Evolutionary conservation across 2,113 vertebrate species (phyloP).

Genomic region (Vulpes ferrilata): DNA sequence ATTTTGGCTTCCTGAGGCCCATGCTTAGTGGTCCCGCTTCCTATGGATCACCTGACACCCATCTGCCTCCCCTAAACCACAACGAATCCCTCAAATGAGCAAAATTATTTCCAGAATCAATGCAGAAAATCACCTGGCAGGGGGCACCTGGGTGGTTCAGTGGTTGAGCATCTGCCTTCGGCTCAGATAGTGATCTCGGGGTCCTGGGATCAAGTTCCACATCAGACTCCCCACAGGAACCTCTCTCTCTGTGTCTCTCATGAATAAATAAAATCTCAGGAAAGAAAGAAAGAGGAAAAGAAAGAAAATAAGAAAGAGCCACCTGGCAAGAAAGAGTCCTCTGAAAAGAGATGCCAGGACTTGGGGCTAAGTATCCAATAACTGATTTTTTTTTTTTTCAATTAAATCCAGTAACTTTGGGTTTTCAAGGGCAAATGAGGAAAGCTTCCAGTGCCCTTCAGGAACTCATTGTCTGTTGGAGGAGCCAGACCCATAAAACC

Average conservation of each 20-base stretch:
- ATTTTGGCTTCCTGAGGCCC: neutral
- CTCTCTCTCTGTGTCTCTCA: too few relatives aligned
- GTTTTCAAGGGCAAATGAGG: neutral
- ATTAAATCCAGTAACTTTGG: neutral
- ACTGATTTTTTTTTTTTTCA: neutral
- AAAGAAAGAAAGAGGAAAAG: too few relatives aligned
- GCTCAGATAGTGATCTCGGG: too few relatives aligned
- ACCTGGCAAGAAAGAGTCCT: neutral
- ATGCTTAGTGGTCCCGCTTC: neutral
- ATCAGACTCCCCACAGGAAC: too few relatives aligned
- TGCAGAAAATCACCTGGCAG: neutral
- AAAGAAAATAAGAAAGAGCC: neutral
- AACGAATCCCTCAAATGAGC: neutral
- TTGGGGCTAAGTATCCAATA: neutral
- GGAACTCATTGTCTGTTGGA: neutral
- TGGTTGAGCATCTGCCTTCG: too few relatives aligned
- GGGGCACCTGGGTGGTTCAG: too few relatives aligned
- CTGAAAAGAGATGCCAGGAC: neutral
- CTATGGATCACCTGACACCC: neutral
- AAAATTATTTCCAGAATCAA: neutral
- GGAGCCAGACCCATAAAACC: neutral
- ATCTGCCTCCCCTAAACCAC: neutral
- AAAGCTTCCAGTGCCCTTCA: neutral
- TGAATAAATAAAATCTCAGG: too few relatives aligned
- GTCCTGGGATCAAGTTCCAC: too few relatives aligned